Conservation (phyloP, 1,140 invertebrate genomes). For the Drosophila fuyamai region DNA sequence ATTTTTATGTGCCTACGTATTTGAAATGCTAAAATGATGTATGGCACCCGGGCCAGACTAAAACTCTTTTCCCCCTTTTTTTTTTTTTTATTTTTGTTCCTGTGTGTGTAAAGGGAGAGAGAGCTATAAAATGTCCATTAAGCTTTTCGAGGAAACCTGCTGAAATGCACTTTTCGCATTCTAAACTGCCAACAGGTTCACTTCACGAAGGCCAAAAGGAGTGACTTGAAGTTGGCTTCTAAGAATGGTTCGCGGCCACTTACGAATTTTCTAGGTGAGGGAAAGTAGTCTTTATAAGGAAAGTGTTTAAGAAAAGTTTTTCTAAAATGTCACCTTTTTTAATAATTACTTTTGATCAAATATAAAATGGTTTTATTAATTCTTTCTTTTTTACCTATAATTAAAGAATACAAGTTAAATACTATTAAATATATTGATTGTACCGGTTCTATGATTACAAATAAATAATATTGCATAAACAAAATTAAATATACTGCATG, state of each 20-base stretch:
- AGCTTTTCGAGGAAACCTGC: conserved; percentile 54
- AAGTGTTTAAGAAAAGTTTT: background rate
- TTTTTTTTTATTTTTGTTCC: conserved; percentile 10
- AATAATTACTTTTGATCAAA: no score
- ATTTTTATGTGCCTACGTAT: conserved; percentile 70
- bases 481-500: no score
- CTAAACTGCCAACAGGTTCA: conserved; percentile 52
- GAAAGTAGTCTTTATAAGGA: conserved; percentile 15
- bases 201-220: conserved; percentile 17
- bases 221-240: conserved; percentile 22
- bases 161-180: conserved; percentile 63
- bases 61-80: conserved; percentile 9
- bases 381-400: no score
- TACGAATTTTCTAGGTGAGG: conserved; percentile 8
- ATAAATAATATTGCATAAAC: no score
- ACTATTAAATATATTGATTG: no score
- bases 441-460: no score
- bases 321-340: no score
- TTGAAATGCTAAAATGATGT: conserved; percentile 68
- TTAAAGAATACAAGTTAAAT: no score
- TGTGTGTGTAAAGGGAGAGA: conserved; percentile 26
- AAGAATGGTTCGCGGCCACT: conserved; percentile 35
- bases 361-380: no score
- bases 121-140: conserved; percentile 68
- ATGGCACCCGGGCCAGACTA: conserved; percentile 36